Evolutionary conservation across 2,113 vertebrate species (phyloP).

Genomic region (Polypterus senegalus): DNA sequence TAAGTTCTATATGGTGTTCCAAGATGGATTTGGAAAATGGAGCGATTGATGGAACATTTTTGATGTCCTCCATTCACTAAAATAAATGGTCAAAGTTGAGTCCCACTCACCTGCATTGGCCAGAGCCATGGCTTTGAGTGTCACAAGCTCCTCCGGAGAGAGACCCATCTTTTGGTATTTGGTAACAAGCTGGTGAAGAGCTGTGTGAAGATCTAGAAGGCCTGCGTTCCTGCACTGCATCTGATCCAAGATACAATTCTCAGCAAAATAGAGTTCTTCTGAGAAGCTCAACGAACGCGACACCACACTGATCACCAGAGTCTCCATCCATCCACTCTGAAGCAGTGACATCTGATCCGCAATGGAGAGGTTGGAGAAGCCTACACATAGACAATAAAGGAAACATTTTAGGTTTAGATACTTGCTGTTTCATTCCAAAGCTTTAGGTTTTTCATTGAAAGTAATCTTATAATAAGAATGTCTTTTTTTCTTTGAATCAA

Average conservation of each 20-base stretch:
- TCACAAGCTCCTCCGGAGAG: conserved; percentile 38
- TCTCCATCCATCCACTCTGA: conserved; percentile 57
- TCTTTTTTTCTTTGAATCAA: too few relatives aligned
- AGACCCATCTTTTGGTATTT: conserved; percentile 39
- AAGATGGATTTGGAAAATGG: too few relatives aligned
- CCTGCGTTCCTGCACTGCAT: conserved; percentile 30
- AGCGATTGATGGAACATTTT: too few relatives aligned
- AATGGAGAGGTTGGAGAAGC: conserved; percentile 42
- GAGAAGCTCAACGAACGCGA: conserved; percentile 32
- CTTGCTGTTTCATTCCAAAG: too few relatives aligned
- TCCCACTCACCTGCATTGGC: conserved; percentile 44
- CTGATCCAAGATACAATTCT: conserved; percentile 35
- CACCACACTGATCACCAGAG: conserved; percentile 43
- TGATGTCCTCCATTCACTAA: too few relatives aligned
- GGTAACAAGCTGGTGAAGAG: conserved; percentile 36
- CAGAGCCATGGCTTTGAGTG: conserved; percentile 45
- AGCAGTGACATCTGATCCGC: conserved; percentile 51
- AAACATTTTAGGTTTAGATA: too few relatives aligned
- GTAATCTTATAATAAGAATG: too few relatives aligned
- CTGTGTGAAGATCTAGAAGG: conserved; percentile 36
- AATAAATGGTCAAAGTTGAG: neutral
- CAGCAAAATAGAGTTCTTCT: conserved; percentile 40
- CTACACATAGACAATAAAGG: conserved; percentile 18
- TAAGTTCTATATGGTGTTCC: too few relatives aligned
- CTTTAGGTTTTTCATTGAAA: too few relatives aligned